Base-by-base conservation (phyloP, 2,888 invertebrate genomes). In the Himalopsyche anomala region DNA sequence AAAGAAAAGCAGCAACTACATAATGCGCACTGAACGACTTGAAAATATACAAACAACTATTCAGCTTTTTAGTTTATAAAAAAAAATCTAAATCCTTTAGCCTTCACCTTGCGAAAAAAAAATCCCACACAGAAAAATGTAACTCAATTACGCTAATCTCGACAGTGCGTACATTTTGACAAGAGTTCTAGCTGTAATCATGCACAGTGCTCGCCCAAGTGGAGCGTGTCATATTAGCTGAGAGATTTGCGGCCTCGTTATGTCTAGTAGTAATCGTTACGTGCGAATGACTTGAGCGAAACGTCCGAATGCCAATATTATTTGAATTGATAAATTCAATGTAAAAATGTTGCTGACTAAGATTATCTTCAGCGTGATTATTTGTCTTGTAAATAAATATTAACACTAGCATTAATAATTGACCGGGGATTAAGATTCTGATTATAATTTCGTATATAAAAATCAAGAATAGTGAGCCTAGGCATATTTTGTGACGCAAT, bases 201-300 rank as follows among this genome's bases (percentile, higher is more conserved):
- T 19, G 62, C 62, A 19, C 28, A 62, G 19, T 62, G 62, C 15
- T 56, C 56, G 56, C 56, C 56, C 56, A 56, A 56, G 56, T 56
- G 56, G 19, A 5, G 62, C 19, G 19, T 19, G 19, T 19, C 19
- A 62, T 28, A 62, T 62, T 19, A 62, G 28, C 62, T 28, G 62
- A n/a, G 62, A 62, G 62, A 56, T 62, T 62, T 62, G 62, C 62
- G 19, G 19, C 62, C 62, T 62, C 11, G 62, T 19, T 62, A 19
- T 11, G 9, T 62, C 15, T 62, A 62, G 28, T 62, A 28, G 19
- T 9, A 28, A 62, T 62, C 28, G 19, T 8, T 19, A 28, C 28
- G 28, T 62, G 5, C 28, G 4, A 8, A 28, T 62, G 62, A 62
- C 19, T 62, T 19, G 62, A 62, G 28, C 62, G 19, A 5, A n/a